These are phyloP conservation scores for Zophobas morio DNA, from an alignment of 1,140 invertebrate genomes.

Conservation along the genomic window DNA sequence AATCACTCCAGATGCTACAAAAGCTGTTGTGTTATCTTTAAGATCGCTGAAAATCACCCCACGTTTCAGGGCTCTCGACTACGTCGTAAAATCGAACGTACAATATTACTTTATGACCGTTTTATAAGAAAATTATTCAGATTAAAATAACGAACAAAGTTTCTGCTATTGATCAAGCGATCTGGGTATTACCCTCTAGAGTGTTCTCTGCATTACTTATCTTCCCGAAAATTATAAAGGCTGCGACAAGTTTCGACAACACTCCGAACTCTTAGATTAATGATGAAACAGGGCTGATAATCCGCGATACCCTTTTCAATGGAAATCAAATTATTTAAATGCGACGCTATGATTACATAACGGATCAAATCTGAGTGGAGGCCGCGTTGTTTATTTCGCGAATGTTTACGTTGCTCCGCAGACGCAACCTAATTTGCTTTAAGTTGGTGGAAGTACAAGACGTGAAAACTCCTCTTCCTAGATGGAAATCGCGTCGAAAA, in stretches of 20 bases:
- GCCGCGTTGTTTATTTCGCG: too few species aligned
- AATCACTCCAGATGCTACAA: slow-evolving; percentile 12
- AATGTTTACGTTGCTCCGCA: too few species aligned
- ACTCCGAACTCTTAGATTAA: slow-evolving; percentile 12
- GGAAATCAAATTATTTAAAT: slow-evolving; percentile 2
- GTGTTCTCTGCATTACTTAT: slow-evolving; percentile 23
- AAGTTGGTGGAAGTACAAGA: too few species aligned
- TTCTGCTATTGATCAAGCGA: slow-evolving; percentile 8
- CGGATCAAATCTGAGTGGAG: too few species aligned
- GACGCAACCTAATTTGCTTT: too few species aligned
- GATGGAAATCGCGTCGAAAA: too few species aligned
- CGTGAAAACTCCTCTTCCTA: too few species aligned
- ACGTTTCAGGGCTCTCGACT: neutral
- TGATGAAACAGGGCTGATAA: slow-evolving; percentile 1
- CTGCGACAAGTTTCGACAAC: slow-evolving; percentile 14
- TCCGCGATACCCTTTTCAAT: neutral
- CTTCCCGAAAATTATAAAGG: slow-evolving; percentile 19
- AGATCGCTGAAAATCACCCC: neutral
- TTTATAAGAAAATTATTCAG: slow-evolving; percentile 19
- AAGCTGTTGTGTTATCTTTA: slow-evolving; percentile 14
- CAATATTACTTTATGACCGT: slow-evolving; percentile 3
- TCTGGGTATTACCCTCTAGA: neutral
- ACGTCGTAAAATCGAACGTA: slow-evolving; percentile 5
- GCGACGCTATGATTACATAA: neutral
- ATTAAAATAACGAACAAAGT: slow-evolving; percentile 26